Conservation (phyloP, 1,140 invertebrate species). For the Probaryconus sp. region DNA sequence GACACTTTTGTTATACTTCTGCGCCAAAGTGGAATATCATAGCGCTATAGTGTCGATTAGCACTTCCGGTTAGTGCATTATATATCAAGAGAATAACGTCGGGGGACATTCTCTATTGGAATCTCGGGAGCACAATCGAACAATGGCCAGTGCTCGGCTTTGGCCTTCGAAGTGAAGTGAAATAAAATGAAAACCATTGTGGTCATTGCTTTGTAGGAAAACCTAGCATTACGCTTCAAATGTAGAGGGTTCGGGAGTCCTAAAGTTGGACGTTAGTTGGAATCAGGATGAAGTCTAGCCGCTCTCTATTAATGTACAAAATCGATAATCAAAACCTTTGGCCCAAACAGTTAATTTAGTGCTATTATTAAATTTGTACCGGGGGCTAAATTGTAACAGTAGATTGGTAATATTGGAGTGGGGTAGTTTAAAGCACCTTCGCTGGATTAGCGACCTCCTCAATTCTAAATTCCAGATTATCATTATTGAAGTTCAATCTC, state of each 20-base stretch:
- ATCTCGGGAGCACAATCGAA: conserved; percentile 46
- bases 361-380: too few relatives aligned
- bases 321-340: conserved; percentile 35
- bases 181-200: conserved; percentile 58
- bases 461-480: too few relatives aligned
- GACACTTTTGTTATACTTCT: conserved; percentile 16
- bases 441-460: too few relatives aligned
- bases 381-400: too few relatives aligned
- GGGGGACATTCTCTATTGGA: conserved; percentile 37
- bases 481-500: too few relatives aligned
- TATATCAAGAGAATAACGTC: conserved; percentile 21
- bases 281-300: conserved; percentile 44
- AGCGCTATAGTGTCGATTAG: conserved; percentile 30
- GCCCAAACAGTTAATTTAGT: conserved; percentile 13
- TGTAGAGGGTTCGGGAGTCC: conserved; percentile 9
- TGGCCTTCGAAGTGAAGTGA: conserved; percentile 29
- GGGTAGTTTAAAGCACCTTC: background rate
- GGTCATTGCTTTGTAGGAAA: conserved; percentile 44
- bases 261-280: conserved; percentile 40
- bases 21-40: conserved; percentile 36
- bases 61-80: conserved; percentile 24
- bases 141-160: conserved; percentile 40
- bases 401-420: conserved; percentile 2
- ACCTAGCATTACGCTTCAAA: conserved; percentile 45
- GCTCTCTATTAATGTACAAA: conserved; percentile 51